These are phyloP conservation scores for Chaetodon trifascialis DNA, from an alignment of 2,113 vertebrate genomes.

Conservation along the genomic window DNA sequence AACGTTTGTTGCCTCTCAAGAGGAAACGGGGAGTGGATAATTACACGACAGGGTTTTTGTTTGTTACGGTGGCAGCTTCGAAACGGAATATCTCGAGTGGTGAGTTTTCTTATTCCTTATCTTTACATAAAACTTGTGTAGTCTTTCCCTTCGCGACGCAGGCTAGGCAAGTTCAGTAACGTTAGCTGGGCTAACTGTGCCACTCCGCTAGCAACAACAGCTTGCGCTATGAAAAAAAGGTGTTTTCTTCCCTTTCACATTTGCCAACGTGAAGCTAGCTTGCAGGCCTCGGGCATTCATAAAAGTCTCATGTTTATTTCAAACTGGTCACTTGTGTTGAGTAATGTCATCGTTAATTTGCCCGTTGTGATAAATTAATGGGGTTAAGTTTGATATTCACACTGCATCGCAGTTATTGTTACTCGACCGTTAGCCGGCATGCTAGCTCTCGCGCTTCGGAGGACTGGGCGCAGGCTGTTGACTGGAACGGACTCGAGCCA, in stretches of 20 bases:
- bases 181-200: slow-evolving; percentile 58
- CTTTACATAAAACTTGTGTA: slow-evolving; percentile 44
- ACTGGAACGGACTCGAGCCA: slow-evolving; percentile 38
- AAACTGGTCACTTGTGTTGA: fast-evolving
- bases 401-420: slow-evolving; percentile 72
- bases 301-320: background rate
- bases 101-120: slow-evolving; percentile 59
- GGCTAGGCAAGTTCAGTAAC: slow-evolving; percentile 56
- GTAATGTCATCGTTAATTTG: background rate
- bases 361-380: background rate
- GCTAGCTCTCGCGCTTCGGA: slow-evolving; percentile 66
- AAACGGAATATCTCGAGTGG: slow-evolving; percentile 67
- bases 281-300: background rate
- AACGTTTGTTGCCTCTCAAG: slow-evolving; percentile 44
- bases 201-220: slow-evolving; percentile 70
- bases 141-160: slow-evolving; percentile 50
- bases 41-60: slow-evolving; percentile 18
- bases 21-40: slow-evolving; percentile 59
- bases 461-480: slow-evolving; percentile 68
- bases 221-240: slow-evolving; percentile 52
- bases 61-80: slow-evolving; percentile 29
- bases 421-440: slow-evolving; percentile 70
- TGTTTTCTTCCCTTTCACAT: slow-evolving; percentile 72
- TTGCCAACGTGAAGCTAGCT: slow-evolving; percentile 48
- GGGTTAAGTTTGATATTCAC: slow-evolving; percentile 48